Base-by-base conservation (phyloP, 1,140 invertebrate species). In the Drosophila bipectinata region DNA sequence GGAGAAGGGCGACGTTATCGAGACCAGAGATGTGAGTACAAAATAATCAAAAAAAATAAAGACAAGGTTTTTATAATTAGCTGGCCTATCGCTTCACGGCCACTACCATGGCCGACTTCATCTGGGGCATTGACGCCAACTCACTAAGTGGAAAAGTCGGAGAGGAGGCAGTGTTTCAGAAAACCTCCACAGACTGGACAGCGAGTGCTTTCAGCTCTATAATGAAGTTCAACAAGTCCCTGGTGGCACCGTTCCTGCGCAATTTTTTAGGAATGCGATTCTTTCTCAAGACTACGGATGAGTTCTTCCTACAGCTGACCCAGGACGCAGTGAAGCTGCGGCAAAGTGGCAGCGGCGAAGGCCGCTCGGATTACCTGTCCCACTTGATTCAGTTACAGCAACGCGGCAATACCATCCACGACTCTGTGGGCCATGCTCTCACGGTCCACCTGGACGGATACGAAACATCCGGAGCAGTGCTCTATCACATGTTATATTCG, bases 401-500 rank as follows among this genome's bases (percentile, higher is more conserved):
- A 51, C 76, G 71, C 81, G 92, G 92, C 58, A 92, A 94, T 18
- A 91, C 89, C 1, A 92, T 93, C 1, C 92, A 94, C 18, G 93
- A 95, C 68, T 92, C 96, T 7, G 91, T 94, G 18, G 92, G 93
- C 0, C 92, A 93, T 84, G 91, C 92, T 3, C 74, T 93, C 4
- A 79, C 93, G 0, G 93, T 94, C 47, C 92, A 94, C 30, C 49
- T 94, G 32, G 94, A 94, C 63, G 94, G 94, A 47, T 95, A 93
- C 62, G 94, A 95, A 55, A 94, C 94, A 0, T 77, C 88, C 0
- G 72, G 54, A 0, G 82, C 72, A 5, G 75, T 76, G n/a, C 73
- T 88, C 21, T 77, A 81, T 24, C 87, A 90, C 63, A 49, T 84
- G 44, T 57, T 91, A 0, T 91, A 90, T 39, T 71, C 68, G 69